These are phyloP conservation scores for Sebastes variabilis DNA, from an alignment of 2,797 vertebrate species.

Conservation along the genomic window DNA sequence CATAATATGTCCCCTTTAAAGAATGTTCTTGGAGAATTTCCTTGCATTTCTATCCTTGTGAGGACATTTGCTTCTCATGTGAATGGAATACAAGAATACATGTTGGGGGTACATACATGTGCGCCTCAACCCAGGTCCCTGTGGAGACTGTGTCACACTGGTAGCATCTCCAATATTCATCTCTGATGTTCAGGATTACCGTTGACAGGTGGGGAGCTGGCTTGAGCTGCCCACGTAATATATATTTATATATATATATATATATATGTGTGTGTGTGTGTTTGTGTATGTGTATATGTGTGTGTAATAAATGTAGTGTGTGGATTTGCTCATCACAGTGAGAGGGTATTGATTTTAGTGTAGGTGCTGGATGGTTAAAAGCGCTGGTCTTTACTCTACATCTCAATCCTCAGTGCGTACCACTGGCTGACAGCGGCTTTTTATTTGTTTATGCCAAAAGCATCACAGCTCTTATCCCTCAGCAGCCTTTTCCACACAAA, in stretches of 20 bases:
- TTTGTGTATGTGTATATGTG: neutral
- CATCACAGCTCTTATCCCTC: conserved; percentile 55
- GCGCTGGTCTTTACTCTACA: conserved; percentile 43
- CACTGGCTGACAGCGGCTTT: conserved; percentile 41
- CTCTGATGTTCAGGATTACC: conserved; percentile 18
- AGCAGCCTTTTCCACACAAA: conserved; percentile 66
- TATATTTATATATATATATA: neutral
- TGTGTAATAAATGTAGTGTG: neutral
- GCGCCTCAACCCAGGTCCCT: neutral
- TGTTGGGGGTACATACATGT: neutral
- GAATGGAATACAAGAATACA: neutral
- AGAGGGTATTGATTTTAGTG: conserved; percentile 54
- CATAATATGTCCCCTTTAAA: neutral
- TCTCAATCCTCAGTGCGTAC: conserved; percentile 35
- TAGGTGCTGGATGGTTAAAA: conserved; percentile 49
- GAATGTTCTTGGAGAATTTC: neutral
- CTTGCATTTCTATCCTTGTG: neutral
- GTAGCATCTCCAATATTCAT: conserved; percentile 29
- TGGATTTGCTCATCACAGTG: conserved; percentile 25
- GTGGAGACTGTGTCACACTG: conserved; percentile 16
- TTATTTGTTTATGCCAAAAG: conserved; percentile 64
- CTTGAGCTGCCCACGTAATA: conserved; percentile 16
- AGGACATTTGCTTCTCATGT: conserved; percentile 1
- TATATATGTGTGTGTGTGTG: neutral
- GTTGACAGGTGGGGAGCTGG: conserved; percentile 38